Conservation (phyloP, 2,888 invertebrate genomes). For the Acronicta leporina region DNA sequence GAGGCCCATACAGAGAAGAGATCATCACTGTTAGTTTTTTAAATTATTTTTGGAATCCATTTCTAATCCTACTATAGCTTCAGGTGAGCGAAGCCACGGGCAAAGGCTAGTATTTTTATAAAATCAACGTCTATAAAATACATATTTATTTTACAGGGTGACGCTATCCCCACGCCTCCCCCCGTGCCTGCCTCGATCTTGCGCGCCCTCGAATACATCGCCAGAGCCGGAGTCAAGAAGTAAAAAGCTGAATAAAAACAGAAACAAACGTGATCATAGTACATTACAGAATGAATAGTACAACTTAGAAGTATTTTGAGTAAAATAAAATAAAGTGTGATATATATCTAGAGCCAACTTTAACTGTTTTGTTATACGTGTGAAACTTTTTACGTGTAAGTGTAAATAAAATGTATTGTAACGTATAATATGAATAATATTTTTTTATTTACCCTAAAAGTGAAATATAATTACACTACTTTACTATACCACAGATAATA, state of each 20-base stretch:
- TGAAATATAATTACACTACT: neutral
- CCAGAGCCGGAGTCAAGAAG: conserved; percentile 53
- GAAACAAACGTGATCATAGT: conserved; percentile 41
- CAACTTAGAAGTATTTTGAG: conserved; percentile 47
- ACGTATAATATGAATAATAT: conserved; percentile 7
- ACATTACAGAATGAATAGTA: conserved; percentile 39
- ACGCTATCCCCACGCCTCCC: conserved; percentile 82
- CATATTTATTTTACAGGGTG: conserved; percentile 67
- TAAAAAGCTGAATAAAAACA: conserved; percentile 48
- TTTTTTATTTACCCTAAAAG: neutral
- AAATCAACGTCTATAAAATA: neutral
- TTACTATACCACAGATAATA: no score
- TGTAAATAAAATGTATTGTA: conserved; percentile 35
- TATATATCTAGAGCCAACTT: conserved; percentile 53
- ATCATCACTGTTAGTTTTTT: no score
- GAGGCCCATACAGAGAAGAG: no score
- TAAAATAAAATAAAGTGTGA: conserved; percentile 59
- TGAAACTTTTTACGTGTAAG: conserved; percentile 39
- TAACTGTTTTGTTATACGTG: conserved; percentile 35
- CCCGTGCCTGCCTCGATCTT: conserved; percentile 84
- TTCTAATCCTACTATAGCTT: no score
- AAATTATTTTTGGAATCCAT: no score
- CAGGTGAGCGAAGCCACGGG: no score
- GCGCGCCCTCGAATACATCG: conserved; percentile 77
- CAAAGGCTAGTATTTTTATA: neutral